Evolutionary conservation across 2,113 vertebrate species (phyloP), one percentile per base, ranked within the genome.

Genomic region (Sylvia atricapilla): DNA sequence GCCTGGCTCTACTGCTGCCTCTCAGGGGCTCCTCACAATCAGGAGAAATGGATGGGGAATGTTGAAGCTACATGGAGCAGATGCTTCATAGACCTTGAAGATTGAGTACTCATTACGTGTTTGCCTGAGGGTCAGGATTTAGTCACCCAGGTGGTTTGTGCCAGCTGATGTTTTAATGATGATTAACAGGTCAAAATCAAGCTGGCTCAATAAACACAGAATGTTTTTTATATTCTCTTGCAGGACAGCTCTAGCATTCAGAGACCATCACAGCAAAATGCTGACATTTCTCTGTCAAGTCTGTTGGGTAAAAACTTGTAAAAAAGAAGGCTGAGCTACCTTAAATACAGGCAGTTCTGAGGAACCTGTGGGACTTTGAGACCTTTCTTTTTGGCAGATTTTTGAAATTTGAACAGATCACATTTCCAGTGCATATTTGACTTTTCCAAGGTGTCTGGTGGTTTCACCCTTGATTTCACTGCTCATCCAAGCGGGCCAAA

Each of bases 101-200:
- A 90, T 70, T 84, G 76, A 92, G 35, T 63, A 35, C 79, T 94
- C 79, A 89, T 97, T 94, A 86, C 43, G 10, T 58, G 46, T 39
- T 67, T 90, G 90, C 93, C 73, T 84, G 72, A 75, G 95, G 94
- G 89, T 84, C 76, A 78, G 64, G 47, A 66, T 94, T 88, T 92
- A 86, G 79, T 90, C 76, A 87, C 25, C 50, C 59, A 80, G 72
- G 55, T 86, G 88, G 21, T 63, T 92, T 3, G 13, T 92, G 79
- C 80, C 79, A 94, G 68, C 35, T 63, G 56, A 87, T 68, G 52
- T 39, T 86, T 92, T 87, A 53, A 84, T 68, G 76, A 43, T 84
- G 93, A 94, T 87, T 77, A 90, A 89, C 59, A 77, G 72, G 35
- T 59, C 35, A 10, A 39, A 63, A 56, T 25, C 0, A 4, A 89